Conservation (phyloP, 2,113 vertebrate species). For the Brienomyrus brachyistius region DNA sequence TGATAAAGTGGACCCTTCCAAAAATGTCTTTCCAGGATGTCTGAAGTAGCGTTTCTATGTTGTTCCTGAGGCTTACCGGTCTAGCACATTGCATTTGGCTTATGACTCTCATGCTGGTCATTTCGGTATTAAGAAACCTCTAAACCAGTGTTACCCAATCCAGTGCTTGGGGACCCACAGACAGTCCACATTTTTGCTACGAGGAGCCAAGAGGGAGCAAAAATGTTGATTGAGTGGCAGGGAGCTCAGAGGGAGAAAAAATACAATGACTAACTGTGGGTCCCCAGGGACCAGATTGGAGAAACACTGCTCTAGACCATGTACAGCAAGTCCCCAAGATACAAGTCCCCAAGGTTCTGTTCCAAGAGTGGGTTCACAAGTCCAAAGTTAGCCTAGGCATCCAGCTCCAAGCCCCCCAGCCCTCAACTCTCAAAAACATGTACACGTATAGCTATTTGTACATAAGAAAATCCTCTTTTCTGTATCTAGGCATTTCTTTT, state of each 20-base stretch:
- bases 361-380: too few species aligned
- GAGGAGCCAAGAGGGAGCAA: not conserved
- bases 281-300: not conserved
- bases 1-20: not conserved
- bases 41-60: not conserved
- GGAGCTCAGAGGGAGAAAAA: too few species aligned
- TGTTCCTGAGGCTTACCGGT: not conserved
- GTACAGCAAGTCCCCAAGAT: not conserved
- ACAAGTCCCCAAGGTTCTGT: too few species aligned
- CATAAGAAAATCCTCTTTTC: too few species aligned
- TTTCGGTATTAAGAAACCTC: not conserved
- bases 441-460: too few species aligned
- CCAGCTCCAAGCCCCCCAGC: too few species aligned
- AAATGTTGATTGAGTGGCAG: not conserved
- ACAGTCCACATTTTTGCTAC: too few species aligned
- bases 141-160: not conserved
- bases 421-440: too few species aligned
- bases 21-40: not conserved
- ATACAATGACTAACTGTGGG: not conserved
- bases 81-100: not conserved
- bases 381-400: too few species aligned
- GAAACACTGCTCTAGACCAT: not conserved
- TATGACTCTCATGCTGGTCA: not conserved
- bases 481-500: not conserved
- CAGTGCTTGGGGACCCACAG: not conserved